Evolutionary conservation across 2,888 invertebrate species (phyloP).

Genomic region (Ormyrus thymus): DNA sequence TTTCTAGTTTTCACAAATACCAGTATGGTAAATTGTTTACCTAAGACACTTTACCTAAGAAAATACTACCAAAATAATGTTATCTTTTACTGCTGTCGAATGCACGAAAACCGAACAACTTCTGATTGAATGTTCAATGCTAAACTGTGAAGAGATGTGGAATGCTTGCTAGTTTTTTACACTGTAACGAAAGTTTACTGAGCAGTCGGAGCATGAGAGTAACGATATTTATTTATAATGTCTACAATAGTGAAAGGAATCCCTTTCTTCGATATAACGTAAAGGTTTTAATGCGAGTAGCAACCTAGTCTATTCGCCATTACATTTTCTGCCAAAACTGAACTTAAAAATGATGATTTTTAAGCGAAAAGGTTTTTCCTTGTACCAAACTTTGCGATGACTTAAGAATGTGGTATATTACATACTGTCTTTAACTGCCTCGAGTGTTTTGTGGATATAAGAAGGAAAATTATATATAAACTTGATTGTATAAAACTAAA

Average conservation of each 20-base stretch:
- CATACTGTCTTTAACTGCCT: constrained; percentile 41
- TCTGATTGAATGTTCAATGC: constrained; percentile 31
- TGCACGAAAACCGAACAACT: constrained; percentile 42
- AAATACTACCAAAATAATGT: constrained; percentile 53
- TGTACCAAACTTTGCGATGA: constrained; percentile 44
- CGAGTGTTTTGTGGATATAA: constrained; percentile 39
- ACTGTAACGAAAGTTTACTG: constrained; percentile 2
- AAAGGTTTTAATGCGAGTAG: constrained; percentile 47
- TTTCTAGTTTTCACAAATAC: constrained; percentile 43
- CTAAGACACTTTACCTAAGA: constrained; percentile 45
- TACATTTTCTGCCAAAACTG: constrained; percentile 45
- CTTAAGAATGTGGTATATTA: constrained; percentile 34
- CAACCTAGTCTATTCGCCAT: constrained; percentile 47
- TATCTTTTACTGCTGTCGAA: constrained; percentile 46
- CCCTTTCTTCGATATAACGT: constrained; percentile 25
- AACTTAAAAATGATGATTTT: constrained; percentile 35
- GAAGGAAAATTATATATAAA: constrained; percentile 48
- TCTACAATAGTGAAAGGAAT: constrained; percentile 33
- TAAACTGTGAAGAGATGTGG: constrained; percentile 22
- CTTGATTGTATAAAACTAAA: constrained; percentile 49
- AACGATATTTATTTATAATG: constrained; percentile 46
- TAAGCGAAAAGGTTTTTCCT: constrained; percentile 40
- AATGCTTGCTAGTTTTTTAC: constrained; percentile 41
- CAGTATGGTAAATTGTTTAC: constrained; percentile 37
- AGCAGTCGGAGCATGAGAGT: constrained; percentile 8